Evolutionary conservation across 1,140 invertebrate genomes (phyloP).

Genomic region (Mesaphorura yosii): DNA sequence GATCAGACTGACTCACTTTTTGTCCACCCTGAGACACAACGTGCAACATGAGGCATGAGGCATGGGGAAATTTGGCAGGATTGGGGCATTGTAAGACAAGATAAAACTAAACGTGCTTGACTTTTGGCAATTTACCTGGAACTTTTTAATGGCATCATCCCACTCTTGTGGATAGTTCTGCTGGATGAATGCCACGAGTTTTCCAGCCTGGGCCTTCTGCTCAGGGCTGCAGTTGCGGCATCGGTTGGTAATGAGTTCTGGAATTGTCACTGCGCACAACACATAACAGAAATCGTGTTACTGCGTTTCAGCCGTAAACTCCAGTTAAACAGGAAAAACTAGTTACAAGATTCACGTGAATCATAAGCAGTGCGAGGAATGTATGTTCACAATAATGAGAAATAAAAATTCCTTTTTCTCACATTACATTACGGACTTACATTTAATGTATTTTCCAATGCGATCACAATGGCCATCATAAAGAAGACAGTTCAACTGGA

Average conservation of each 20-base stretch:
- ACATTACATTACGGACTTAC: too few relatives aligned
- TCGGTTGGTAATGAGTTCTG: slow-evolving; percentile 27
- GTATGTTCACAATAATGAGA: too few relatives aligned
- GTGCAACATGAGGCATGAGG: background rate
- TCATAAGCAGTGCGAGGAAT: too few relatives aligned
- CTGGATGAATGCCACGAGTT: slow-evolving; percentile 28
- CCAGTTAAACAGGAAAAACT: background rate
- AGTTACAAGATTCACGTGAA: too few relatives aligned
- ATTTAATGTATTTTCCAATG: slow-evolving; percentile 31
- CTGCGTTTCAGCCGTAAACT: background rate
- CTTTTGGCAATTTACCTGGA: slow-evolving; percentile 30
- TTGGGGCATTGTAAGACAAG: background rate
- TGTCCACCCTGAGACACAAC: slow-evolving; percentile 25
- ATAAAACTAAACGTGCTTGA: too few relatives aligned
- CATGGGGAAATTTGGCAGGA: slow-evolving; percentile 3
- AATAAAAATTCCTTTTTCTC: too few relatives aligned
- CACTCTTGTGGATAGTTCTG: slow-evolving; percentile 30
- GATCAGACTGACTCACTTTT: too few relatives aligned
- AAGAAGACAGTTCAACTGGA: slow-evolving; percentile 31
- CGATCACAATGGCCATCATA: slow-evolving; percentile 29
- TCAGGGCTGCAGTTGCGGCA: slow-evolving; percentile 25
- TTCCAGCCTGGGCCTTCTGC: slow-evolving; percentile 26
- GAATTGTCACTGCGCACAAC: slow-evolving; percentile 22
- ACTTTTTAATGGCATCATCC: slow-evolving; percentile 31
- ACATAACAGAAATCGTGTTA: too few relatives aligned